Conservation (phyloP, 1,140 invertebrate species). For the Heliconius hewitsoni region DNA sequence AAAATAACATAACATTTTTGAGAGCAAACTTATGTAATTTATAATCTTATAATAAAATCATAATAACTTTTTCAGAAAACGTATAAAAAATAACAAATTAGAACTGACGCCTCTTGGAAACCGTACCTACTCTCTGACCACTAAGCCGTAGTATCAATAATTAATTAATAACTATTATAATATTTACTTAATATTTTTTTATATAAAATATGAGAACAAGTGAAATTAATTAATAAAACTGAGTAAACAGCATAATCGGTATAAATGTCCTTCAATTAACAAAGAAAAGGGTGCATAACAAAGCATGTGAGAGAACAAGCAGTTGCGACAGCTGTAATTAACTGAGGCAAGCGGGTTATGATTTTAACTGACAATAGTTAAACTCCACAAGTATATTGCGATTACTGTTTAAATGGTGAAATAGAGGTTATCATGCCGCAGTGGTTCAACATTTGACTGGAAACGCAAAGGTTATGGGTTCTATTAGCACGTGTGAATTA, state of each 20-base stretch:
- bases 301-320: constrained; percentile 31
- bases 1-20: neutral
- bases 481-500: no score
- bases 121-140: neutral
- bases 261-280: constrained; percentile 26
- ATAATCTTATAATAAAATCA: neutral
- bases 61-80: neutral
- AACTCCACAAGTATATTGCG: constrained; percentile 9
- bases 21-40: neutral
- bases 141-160: no score
- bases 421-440: neutral
- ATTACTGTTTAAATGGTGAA: constrained; percentile 2
- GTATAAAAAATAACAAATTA: no score
- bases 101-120: no score
- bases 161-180: no score
- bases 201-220: neutral
- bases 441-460: no score
- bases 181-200: neutral
- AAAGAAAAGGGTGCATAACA: constrained; percentile 33
- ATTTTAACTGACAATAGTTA: constrained; percentile 26
- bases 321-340: constrained; percentile 27
- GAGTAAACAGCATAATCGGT: constrained; percentile 7
- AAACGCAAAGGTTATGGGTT: no score
- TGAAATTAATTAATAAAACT: constrained; percentile 5
- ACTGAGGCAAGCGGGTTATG: neutral